Evolutionary conservation across 2,113 vertebrate genomes (phyloP).

Genomic region (Scartelaos histophorus): DNA sequence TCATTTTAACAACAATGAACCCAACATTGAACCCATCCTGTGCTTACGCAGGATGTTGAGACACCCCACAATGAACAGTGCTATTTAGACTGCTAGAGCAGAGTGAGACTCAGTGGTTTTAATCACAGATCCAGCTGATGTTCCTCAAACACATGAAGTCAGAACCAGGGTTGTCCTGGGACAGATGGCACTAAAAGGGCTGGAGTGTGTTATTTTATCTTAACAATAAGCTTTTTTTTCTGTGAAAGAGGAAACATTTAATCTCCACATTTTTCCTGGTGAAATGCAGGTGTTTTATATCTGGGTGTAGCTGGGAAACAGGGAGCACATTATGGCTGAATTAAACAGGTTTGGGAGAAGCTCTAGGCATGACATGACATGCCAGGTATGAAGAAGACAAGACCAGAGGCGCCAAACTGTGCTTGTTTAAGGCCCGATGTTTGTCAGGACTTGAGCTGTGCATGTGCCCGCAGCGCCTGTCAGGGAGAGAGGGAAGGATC

Average conservation of each 20-base stretch:
- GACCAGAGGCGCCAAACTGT: constrained; percentile 95
- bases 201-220: constrained; percentile 9
- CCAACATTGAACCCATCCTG: background rate
- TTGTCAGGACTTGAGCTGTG: constrained; percentile 91
- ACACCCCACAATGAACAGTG: background rate
- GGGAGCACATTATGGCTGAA: constrained; percentile 63
- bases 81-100: background rate
- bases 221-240: background rate
- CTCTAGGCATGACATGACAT: constrained; percentile 90
- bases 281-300: constrained; percentile 45
- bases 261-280: constrained; percentile 1
- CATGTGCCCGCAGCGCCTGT: constrained; percentile 90
- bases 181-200: constrained; percentile 27
- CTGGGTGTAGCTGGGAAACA: constrained; percentile 15
- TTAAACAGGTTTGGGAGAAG: constrained; percentile 83
- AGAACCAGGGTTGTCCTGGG: constrained; percentile 28
- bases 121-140: background rate
- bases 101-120: background rate
- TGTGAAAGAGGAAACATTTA: background rate
- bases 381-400: constrained; percentile 96
- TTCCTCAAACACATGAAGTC: constrained; percentile 21
- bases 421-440: constrained; percentile 86
- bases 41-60: background rate
- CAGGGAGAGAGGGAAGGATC: constrained; percentile 85
- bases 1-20: background rate